These are phyloP conservation scores for Helicoverpa zea DNA, from an alignment of 1,140 invertebrate genomes.

Conservation along the genomic window DNA sequence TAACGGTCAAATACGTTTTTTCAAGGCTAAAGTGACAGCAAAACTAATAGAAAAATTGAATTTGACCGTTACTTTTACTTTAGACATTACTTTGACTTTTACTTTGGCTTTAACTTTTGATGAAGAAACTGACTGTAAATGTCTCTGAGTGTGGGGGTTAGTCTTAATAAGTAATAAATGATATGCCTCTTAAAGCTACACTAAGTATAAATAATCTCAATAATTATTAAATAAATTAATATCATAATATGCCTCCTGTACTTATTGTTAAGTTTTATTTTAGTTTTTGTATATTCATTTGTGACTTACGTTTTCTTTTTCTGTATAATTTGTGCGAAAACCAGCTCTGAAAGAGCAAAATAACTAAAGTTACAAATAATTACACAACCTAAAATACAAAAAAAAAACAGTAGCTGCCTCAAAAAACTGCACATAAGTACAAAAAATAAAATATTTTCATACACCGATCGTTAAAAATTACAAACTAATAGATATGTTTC, in stretches of 20 bases:
- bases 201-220: constrained; percentile 13
- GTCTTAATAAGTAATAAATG: neutral
- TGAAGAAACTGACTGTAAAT: too few species aligned
- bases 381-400: constrained; percentile 1
- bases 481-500: constrained; percentile 61
- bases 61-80: too few species aligned
- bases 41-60: too few species aligned
- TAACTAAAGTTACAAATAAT: neutral
- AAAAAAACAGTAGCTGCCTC: too few species aligned
- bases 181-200: constrained; percentile 14
- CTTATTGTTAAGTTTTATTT: neutral
- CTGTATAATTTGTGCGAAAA: too few species aligned
- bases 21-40: too few species aligned
- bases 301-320: neutral
- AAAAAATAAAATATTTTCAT: neutral
- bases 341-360: too few species aligned
- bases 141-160: constrained; percentile 5
- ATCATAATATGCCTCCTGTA: constrained; percentile 4
- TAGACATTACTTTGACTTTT: too few species aligned
- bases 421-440: neutral
- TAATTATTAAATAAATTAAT: neutral
- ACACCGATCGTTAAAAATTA: neutral
- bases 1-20: too few species aligned
- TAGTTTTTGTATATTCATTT: neutral
- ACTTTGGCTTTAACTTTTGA: too few species aligned